Evolutionary conservation across 2,888 invertebrate genomes (phyloP), one percentile per base, ranked within the genome.

Genomic region (Spisula subtruncata): DNA sequence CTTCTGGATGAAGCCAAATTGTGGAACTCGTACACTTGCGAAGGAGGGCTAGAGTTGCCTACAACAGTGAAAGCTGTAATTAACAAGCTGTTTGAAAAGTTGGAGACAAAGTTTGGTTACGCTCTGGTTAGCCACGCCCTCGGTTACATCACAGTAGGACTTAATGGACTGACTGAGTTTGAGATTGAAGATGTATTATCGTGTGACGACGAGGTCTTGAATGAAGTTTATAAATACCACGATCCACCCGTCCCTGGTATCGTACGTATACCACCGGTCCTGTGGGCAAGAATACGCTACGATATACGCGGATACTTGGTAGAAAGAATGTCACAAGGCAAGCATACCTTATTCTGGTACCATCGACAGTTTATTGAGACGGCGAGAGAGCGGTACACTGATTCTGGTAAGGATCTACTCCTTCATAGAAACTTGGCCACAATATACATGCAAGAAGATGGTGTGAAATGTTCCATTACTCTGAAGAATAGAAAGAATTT

Each of bases 151-250:
- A 96, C 96, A 2, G 88, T 96, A 79, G 96, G 96, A n/a, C 89
- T 94, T 56, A 93, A 95, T 79, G 96, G 96, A 0, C 91, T 96
- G 60, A 94, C 95, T 60, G 96, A 96, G 66, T 93, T 95, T 87
- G 96, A 96, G 89, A 93, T 96, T 32, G 96, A 96, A 81, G 96
- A 96, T 94, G 96, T 94, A 10, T 91, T 96, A 60, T 96, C 96
- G 0, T 96, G 96, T 93, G 94, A 96, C 88, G 95, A 96, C 90
- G 93, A 93, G 71, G 95, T 95, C n/a, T 90, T 96, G 84, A 93
- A 95, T 92, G 95, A 95, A 54, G 94, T 96, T 0, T 96, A 96
- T 89, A 93, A 92, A 48, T 96, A 94, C 89, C 96, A 96, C 90
- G 95, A 96, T 83, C 96, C 96, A n/a, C 96, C 96, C 10, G 95